Evolutionary conservation across 2,113 vertebrate genomes (phyloP), one percentile per base, ranked within the genome.

Genomic region (Tylochromis polylepis): DNA sequence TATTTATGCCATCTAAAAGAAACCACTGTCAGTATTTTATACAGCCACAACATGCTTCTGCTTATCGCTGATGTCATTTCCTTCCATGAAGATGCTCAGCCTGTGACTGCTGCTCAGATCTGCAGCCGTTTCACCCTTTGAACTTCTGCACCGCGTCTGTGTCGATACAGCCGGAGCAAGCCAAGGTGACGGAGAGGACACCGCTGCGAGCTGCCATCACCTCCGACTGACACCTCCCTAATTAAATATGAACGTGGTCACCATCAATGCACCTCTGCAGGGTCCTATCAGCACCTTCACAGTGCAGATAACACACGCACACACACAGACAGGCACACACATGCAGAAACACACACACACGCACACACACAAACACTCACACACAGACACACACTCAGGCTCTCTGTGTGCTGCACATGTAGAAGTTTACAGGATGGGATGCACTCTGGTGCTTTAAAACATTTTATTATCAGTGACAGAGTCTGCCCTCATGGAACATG

Each of bases 171-270:
- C 56, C 5, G 31, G 57, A 67, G 10, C 6, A 65, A 36, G 70
- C 14, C 79, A 11, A 27, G 72, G 67, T 82, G 85, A 90, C 8
- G 3, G 41, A 85, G 83, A 84, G 80, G 18, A 78, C 84, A 22
- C 31, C 15, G 1, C 82, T 70, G 86, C 11, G 89, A 85, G 72
- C 88, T 85, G 84, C 70, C 90, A 79, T 56, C 86, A 79, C 88
- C 82, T 87, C 60, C 58, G 15, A 65, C 80, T 62, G 51, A 81
- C 43, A 77, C 85, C 84, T 55, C 2, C 20, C 18, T 75, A 65
- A 88, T 91, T 88, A 90, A 89, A 85, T 62, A 85, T 49, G 59
- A 85, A 72, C 46, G 81, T 41, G 20, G 36, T 43, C 55, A 41
- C 29, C 24, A 53, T 87, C 58, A 67, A 6, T 8, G 8, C 31